Evolutionary conservation across 37 sponge, comb jelly and placozoan genomes (phyloP).

Genomic region (Corticium candelabrum): DNA sequence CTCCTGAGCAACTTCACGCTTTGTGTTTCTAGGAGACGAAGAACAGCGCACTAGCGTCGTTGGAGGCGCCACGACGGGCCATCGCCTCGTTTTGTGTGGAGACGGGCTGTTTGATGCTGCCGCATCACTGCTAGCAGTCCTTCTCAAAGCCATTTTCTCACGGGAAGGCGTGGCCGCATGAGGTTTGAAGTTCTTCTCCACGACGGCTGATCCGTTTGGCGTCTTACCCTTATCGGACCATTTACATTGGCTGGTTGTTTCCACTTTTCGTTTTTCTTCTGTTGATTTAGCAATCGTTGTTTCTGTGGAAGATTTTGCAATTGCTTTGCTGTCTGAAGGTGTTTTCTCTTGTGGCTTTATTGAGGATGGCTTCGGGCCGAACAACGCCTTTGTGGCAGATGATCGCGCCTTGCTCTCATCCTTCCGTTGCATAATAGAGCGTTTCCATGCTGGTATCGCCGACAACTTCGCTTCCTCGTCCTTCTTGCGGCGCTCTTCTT

Average conservation of each 20-base stretch:
- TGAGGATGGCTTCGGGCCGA: not conserved
- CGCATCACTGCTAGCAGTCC: too few species aligned
- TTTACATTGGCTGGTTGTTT: not conserved
- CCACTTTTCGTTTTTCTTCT: not conserved
- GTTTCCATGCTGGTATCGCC: conserved; percentile 62
- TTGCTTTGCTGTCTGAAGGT: not conserved
- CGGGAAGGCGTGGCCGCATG: not conserved
- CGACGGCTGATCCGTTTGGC: too few species aligned
- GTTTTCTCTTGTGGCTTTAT: not conserved
- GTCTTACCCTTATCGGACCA: too few species aligned
- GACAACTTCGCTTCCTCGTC: conserved; percentile 52
- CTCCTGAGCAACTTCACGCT: too few species aligned
- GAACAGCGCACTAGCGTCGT: not conserved
- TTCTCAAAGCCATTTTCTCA: too few species aligned
- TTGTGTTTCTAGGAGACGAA: not conserved
- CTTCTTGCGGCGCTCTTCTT: conserved; percentile 38
- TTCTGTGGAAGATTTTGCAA: not conserved
- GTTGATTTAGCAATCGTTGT: not conserved
- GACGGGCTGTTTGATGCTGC: not conserved
- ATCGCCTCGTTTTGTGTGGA: not conserved
- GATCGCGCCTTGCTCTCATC: not conserved
- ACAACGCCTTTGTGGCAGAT: not conserved
- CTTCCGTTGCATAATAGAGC: conserved; percentile 49
- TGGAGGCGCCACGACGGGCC: not conserved
- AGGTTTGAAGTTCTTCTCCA: not conserved